Evolutionary conservation across 2,113 vertebrate genomes (phyloP).

Genomic region (Jacana jacana): DNA sequence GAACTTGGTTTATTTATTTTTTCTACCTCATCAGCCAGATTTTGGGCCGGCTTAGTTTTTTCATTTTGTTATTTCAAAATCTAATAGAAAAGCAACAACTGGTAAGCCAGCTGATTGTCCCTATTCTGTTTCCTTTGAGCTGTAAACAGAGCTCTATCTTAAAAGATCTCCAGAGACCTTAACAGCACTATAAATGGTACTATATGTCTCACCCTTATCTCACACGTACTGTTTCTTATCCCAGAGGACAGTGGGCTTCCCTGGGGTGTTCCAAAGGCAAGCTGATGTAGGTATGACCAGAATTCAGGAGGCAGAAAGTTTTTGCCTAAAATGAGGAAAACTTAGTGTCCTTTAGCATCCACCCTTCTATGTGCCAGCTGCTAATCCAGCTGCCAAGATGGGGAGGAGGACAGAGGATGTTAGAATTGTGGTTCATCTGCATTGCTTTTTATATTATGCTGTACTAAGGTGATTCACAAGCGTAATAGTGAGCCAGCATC

Average conservation of each 20-base stretch:
- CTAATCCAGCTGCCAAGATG: background rate
- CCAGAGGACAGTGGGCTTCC: background rate
- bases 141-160: background rate
- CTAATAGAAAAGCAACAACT: background rate
- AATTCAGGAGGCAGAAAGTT: background rate
- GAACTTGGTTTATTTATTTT: background rate
- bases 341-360: background rate
- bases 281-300: background rate
- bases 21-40: background rate
- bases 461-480: background rate
- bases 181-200: background rate
- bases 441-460: background rate
- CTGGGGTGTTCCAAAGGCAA: background rate
- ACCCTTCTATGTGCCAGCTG: background rate
- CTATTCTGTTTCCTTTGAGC: background rate
- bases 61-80: background rate
- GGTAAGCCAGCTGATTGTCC: background rate
- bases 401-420: background rate
- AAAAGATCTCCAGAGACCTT: background rate
- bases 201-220: background rate
- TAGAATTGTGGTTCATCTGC: background rate
- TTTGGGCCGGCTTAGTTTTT: background rate
- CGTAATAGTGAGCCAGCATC: background rate
- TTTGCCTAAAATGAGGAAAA: background rate
- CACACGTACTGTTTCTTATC: background rate